These are phyloP conservation scores for Sorex araneus DNA, from an alignment of 2,113 vertebrate species.

Conservation along the genomic window DNA sequence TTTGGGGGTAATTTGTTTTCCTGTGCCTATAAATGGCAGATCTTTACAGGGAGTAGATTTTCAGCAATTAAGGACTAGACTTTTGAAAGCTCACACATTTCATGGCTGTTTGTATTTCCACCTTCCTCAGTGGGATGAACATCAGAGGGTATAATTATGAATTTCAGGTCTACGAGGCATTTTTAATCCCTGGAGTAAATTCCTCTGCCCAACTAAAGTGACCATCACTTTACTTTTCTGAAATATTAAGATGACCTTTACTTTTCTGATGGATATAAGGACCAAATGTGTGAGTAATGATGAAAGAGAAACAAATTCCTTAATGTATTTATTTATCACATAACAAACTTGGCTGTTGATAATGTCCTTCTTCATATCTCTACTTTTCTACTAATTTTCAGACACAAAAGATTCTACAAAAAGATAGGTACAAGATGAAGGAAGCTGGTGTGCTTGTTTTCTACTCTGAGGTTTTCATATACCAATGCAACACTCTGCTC, in stretches of 20 bases:
- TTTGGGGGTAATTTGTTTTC: conserved; percentile 72
- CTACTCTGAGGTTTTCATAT: not conserved
- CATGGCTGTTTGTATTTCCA: conserved; percentile 40
- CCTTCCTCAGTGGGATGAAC: conserved; percentile 41
- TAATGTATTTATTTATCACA: not conserved
- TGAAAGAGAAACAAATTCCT: not conserved
- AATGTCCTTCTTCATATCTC: not conserved
- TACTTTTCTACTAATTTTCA: not conserved
- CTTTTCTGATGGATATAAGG: not conserved
- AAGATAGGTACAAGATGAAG: not conserved
- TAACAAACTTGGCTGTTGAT: not conserved
- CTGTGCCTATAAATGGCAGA: conserved; percentile 74
- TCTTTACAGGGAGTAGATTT: conserved; percentile 82
- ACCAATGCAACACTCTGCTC: not conserved
- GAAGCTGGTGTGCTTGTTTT: not conserved
- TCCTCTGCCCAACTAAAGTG: not conserved
- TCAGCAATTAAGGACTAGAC: conserved; percentile 77
- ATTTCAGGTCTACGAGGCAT: not conserved
- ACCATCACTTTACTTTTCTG: conserved; percentile 18
- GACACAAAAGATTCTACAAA: not conserved
- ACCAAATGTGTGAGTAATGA: not conserved
- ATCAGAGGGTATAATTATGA: conserved; percentile 56
- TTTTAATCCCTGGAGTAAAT: conserved; percentile 2
- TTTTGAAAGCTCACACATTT: conserved; percentile 70
- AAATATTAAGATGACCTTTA: not conserved